Base-by-base conservation (phyloP, 2,797 vertebrate species). In the Ataeniobius toweri region DNA sequence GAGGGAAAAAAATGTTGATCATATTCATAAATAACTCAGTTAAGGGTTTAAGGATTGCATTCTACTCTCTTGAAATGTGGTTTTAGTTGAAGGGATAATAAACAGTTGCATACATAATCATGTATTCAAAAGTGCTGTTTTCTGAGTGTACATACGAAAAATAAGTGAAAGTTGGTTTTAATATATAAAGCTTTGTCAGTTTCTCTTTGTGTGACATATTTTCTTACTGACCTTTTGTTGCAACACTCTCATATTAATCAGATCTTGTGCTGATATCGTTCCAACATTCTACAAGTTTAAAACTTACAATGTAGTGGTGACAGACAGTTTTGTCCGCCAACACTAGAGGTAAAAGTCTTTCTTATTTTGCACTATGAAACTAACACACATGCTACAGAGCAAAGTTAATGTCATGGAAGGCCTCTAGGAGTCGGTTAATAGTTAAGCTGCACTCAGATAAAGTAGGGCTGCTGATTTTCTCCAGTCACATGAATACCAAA, bases 321-420 rank as follows among this genome's bases (percentile, higher is more conserved):
- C 26, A 79, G 53, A 58, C 72, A 3, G 55, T 80, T 80, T 51
- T 3, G 5, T 72, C 22, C 61, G 31, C 59, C 73, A 39, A 53
- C 72, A 50, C 76, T 78, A 26, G 36, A 55, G 63, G 77, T 68
- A 58, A 78, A 80, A 79, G 63, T 73, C 50, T 63, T 71, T 85
- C 73, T 80, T 28, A 71, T 74, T 77, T 73, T 3, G 46, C 56
- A 69, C 73, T 13, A 74, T 69, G 53, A 46, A 85, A 87, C 71
- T 79, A 75, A 58, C 82, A 85, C 75, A 76, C 61, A 80, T 70
- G 78, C 65, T 82, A 28, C 20, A 87, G 78, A 80, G 78, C 58
- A 74, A 81, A 80, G 74, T 80, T 71, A 46, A 31, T 58, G 53
- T 55, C 6, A 26, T 71, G 48, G 55, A 78, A 77, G 55, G 73